These are phyloP conservation scores for Cirrhinus molitorella DNA, from an alignment of 2,797 vertebrate species.

Conservation along the genomic window DNA sequence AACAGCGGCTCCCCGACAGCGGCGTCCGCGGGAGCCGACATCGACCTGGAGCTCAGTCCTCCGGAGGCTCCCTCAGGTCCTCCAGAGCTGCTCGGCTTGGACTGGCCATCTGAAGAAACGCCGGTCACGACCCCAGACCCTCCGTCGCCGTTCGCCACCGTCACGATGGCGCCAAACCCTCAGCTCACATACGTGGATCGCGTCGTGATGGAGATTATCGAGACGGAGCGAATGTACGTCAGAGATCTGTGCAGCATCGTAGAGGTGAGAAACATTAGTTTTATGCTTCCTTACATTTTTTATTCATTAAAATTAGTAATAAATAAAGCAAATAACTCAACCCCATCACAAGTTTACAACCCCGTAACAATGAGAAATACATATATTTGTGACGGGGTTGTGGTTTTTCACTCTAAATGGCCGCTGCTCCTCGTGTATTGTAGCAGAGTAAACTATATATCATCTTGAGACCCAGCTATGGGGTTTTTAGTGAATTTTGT, in stretches of 20 bases:
- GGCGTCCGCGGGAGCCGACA: slow-evolving; percentile 69
- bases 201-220: slow-evolving; percentile 95
- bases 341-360: too few relatives aligned
- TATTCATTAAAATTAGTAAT: too few relatives aligned
- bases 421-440: too few relatives aligned
- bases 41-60: slow-evolving; percentile 79
- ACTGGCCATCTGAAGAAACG: slow-evolving; percentile 53
- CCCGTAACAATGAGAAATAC: too few relatives aligned
- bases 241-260: slow-evolving; percentile 93
- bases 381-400: too few relatives aligned
- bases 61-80: slow-evolving; percentile 61
- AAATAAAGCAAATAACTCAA: too few relatives aligned
- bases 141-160: slow-evolving; percentile 77
- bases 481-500: too few relatives aligned
- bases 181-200: slow-evolving; percentile 92
- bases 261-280: slow-evolving; percentile 82
- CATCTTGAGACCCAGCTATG: too few relatives aligned
- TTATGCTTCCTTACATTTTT: too few relatives aligned
- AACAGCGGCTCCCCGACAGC: slow-evolving; percentile 70
- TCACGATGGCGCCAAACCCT: slow-evolving; percentile 76
- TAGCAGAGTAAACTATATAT: too few relatives aligned
- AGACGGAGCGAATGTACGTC: slow-evolving; percentile 95
- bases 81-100: slow-evolving; percentile 51
- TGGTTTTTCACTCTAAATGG: too few relatives aligned
- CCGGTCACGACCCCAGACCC: slow-evolving; percentile 52